Base-by-base conservation (phyloP, 2,113 vertebrate species). In the Danio rerio region DNA sequence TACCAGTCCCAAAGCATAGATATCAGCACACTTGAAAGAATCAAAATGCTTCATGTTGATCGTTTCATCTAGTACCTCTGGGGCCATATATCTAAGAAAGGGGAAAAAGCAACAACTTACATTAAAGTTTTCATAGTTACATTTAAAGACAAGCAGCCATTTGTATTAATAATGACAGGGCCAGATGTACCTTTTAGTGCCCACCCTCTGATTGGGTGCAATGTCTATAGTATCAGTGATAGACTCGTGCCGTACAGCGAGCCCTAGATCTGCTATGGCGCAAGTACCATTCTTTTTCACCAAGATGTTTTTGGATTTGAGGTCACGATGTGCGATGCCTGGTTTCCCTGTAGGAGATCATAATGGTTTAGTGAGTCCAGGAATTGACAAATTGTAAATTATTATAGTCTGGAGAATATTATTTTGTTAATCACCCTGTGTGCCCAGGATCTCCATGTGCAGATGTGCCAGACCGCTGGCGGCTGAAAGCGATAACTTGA, bases 1-100 rank as follows among this genome's bases (percentile, higher is more conserved):
- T 2, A 99, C 98, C 76, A 99, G 92, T 31, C 98, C 98, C 68
- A 99, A 89, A 31, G 98, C 97, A 0, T 99, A 99, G 84, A 99
- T 99, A 86, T 99, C 98, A 0, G 98, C 98, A 87, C 97, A 99
- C 86, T 99, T 99, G 87, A 99, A 99, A 0, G 98, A 98, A 83
- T 99, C 98, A 76, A 99, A 99, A 91, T 99, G 98, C 88, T 98
- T 98, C 97, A 98, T 99, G 91, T 99, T 99, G 89, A 99, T 99
- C 63, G 95, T 99, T 90, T 99, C 98, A 15, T 99, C 98, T 89
- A 99, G 89, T 1, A 99, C 98, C 85, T 99, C 98, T 11, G 98
- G 98, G 72, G 98, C 98, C 98, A 99, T 99, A 85, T 99, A 99
- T 69, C 98, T 99, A 31, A 31, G n/a, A 89, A 70, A 40, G 83